These are phyloP conservation scores for Stegodyphus dumicola DNA, from an alignment of 1,140 invertebrate species.

Conservation along the genomic window DNA sequence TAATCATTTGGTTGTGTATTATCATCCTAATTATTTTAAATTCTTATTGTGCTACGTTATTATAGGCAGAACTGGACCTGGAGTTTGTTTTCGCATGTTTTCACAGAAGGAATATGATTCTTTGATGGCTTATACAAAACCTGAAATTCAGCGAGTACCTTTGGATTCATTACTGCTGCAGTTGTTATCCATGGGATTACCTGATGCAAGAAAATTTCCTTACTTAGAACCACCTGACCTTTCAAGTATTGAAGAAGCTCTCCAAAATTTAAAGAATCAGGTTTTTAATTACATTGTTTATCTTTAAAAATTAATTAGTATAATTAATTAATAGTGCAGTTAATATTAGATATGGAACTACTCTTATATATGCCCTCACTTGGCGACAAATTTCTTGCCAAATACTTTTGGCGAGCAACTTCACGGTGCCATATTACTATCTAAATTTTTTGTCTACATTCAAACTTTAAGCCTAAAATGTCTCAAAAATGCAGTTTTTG, in stretches of 20 bases:
- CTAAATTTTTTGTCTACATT: no score
- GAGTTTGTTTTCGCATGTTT: slow-evolving; percentile 86
- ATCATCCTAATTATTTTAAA: background rate
- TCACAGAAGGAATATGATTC: slow-evolving; percentile 85
- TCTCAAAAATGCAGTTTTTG: no score
- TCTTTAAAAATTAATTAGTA: background rate
- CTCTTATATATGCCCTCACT: no score
- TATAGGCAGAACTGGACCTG: slow-evolving; percentile 74
- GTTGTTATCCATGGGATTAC: slow-evolving; percentile 95
- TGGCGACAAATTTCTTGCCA: no score
- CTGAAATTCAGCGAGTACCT: slow-evolving; percentile 92
- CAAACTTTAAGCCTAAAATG: no score
- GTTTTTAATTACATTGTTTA: slow-evolving; percentile 67
- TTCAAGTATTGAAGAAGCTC: slow-evolving; percentile 86
- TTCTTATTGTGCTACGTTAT: slow-evolving; percentile 5
- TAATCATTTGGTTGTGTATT: background rate
- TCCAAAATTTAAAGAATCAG: slow-evolving; percentile 88
- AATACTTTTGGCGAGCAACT: no score
- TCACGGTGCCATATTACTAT: no score
- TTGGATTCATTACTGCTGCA: slow-evolving; percentile 92
- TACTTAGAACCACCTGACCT: slow-evolving; percentile 89
- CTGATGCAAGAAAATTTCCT: slow-evolving; percentile 90
- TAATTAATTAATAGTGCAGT: no score
- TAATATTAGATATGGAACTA: no score
- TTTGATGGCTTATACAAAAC: slow-evolving; percentile 82